A percentile compares a stretch with the other conserved stretches of the same genome.
Conservation (phyloP, 2,797 vertebrate genomes). For the Lateolabrax maculatus region DNA sequence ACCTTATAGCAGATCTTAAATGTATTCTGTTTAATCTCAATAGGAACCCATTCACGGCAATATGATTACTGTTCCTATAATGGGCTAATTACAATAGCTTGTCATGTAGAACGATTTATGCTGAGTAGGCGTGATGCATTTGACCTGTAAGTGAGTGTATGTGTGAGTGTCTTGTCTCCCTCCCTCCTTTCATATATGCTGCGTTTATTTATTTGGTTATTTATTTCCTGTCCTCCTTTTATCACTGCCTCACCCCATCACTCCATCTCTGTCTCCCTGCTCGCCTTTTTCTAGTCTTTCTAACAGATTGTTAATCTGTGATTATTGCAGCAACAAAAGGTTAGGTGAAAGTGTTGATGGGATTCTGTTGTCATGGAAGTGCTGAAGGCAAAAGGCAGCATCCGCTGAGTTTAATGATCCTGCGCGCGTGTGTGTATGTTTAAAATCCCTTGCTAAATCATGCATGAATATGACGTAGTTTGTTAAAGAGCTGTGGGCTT, state of each 20-base stretch:
- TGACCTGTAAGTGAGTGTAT: conserved; percentile 55
- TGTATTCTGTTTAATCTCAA: conserved; percentile 54
- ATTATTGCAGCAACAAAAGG: conserved; percentile 78
- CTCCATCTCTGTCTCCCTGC: conserved; percentile 21
- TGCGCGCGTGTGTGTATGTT: conserved; percentile 53
- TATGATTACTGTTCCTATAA: conserved; percentile 66
- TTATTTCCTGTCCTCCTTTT: conserved; percentile 35
- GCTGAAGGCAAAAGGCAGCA: conserved; percentile 70
- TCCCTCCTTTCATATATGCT: conserved; percentile 15
- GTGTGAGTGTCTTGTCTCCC: conserved; percentile 3
- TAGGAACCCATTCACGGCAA: conserved; percentile 47
- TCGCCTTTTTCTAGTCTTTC: conserved; percentile 61
- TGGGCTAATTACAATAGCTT: conserved; percentile 68
- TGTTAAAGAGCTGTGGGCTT: conserved; percentile 57
- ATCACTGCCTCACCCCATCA: conserved; percentile 32
- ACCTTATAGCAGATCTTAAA: conserved; percentile 41
- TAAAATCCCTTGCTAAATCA: conserved; percentile 67
- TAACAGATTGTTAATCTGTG: conserved; percentile 76
- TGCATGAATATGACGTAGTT: conserved; percentile 67
- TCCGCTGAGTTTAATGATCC: conserved; percentile 69
- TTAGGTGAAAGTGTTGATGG: conserved; percentile 74
- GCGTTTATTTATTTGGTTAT: conserved; percentile 35
- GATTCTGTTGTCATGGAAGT: conserved; percentile 75
- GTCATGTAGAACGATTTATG: conserved; percentile 68
- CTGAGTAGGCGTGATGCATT: conserved; percentile 55